Base-by-base conservation (phyloP, 2,113 vertebrate genomes). In the Dolichallabes microphthalmus region DNA sequence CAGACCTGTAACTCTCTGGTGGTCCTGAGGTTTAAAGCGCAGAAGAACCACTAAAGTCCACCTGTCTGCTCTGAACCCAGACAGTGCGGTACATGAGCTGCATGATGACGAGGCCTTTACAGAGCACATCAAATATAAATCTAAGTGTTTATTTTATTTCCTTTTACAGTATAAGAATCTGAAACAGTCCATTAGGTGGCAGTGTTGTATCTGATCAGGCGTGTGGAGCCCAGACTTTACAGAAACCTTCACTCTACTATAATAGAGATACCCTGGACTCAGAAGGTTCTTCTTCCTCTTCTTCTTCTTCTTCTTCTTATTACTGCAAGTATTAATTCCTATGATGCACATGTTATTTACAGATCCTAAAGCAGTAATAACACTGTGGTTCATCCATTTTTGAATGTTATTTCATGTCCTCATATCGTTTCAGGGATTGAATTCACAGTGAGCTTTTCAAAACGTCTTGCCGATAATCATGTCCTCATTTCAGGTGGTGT, bases 161-260 rank as follows among this genome's bases (percentile, higher is more conserved):
- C 19, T 20, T 22, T 39, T 22, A 39, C 9, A 39, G 20, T 11
- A 39, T 39, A 83, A 35, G 13, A 8, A 20, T 1, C 2, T 53
- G 15, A 73, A 17, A 19, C 74, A 22, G 79, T 66, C 89, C 94
- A 91, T 89, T 55, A 92, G 94, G 73, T 91, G 90, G 89, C 75
- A 89, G 89, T 90, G 90, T 88, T 87, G 90, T 11, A 80, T 85
- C 57, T 85, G 73, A 86, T 88, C 86, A 82, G 17, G 74, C 22
- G 4, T 27, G 60, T n/a, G 50, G 20, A 75, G 8, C 14, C 25
- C 25, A 50, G 20, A 74, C 4, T 19, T 20, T 39, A 7, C 19
- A n/a, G n/a, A 50, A 50, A 12, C 39, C 19, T 32, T 22, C 20
- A 1, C 39, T 27, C 6, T 75, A 1, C 15, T 53, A 15, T 3